Evolutionary conservation across 1,140 invertebrate species (phyloP).

Genomic region (Notospermus geniculatus): DNA sequence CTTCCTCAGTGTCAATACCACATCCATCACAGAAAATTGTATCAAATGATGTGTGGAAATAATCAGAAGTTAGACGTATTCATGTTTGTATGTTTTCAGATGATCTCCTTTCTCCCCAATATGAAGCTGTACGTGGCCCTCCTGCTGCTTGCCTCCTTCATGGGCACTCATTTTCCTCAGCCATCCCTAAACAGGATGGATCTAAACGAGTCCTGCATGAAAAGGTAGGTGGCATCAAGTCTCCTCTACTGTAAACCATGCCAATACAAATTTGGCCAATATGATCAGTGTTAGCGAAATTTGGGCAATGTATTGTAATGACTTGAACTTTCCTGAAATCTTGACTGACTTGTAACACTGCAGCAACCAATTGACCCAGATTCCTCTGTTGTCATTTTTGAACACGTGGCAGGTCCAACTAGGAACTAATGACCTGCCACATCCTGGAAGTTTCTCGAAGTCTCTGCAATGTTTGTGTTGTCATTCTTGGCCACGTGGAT

Average conservation of each 20-base stretch:
- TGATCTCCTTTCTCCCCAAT: conserved; percentile 2
- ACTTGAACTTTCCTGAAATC: too few relatives aligned
- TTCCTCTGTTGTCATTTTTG: neutral
- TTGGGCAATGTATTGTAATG: too few relatives aligned
- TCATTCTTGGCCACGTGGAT: neutral
- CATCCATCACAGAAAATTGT: too few relatives aligned
- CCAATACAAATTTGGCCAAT: too few relatives aligned
- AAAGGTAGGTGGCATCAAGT: conserved; percentile 53
- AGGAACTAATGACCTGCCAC: too few relatives aligned
- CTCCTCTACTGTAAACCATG: too few relatives aligned
- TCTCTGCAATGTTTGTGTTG: neutral
- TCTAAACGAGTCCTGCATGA: conserved; percentile 59
- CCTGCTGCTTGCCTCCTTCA: conserved; percentile 31
- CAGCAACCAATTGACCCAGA: neutral
- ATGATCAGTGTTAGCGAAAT: too few relatives aligned
- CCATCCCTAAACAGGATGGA: conserved; percentile 65
- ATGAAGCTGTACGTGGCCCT: conserved; percentile 28
- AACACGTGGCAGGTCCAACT: neutral
- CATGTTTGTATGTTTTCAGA: conserved; percentile 12
- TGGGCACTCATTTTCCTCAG: conserved; percentile 37
- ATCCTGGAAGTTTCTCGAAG: neutral
- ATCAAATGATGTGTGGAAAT: too few relatives aligned
- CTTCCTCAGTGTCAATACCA: too few relatives aligned
- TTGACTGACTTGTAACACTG: too few relatives aligned
- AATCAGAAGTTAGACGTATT: conserved; percentile 7